Conservation (phyloP, 2,888 invertebrate genomes). For the Nasonia oneida region DNA sequence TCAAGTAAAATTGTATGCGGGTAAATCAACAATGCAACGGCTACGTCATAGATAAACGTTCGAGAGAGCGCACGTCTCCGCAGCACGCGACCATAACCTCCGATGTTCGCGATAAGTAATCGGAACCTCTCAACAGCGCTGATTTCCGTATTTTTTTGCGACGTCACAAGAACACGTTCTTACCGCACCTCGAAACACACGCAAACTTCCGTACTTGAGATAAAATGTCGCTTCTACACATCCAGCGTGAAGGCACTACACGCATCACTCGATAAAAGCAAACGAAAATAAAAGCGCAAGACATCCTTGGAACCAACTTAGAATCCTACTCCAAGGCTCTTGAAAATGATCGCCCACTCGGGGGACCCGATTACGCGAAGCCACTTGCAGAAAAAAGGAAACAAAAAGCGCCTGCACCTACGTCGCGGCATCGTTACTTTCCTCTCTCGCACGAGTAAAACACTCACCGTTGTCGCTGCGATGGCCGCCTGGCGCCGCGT, state of each 20-base stretch:
- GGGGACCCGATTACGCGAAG: conserved; percentile 18
- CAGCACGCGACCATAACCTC: not conserved
- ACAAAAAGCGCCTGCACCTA: not conserved
- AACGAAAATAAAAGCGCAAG: conserved; percentile 39
- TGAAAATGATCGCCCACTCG: conserved; percentile 59
- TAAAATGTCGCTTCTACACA: not conserved
- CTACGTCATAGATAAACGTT: not conserved
- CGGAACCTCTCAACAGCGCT: not conserved
- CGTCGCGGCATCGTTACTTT: not conserved
- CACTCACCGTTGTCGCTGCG: conserved; percentile 34
- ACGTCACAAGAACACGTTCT: not conserved
- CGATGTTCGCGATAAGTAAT: not conserved
- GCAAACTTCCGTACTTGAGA: not conserved
- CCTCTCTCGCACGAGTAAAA: not conserved
- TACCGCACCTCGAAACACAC: not conserved
- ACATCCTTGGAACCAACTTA: conserved; percentile 43
- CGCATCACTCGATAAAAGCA: not conserved
- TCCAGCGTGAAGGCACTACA: not conserved
- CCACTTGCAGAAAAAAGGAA: conserved; percentile 48
- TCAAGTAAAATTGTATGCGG: conserved; percentile 22
- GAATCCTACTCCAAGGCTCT: conserved; percentile 54
- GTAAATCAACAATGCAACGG: conserved; percentile 15
- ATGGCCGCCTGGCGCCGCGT: not conserved
- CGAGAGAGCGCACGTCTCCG: not conserved
- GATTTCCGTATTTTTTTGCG: not conserved